A percentile compares a stretch with the other conserved stretches of the same genome.
Conservation (phyloP, 2,888 invertebrate species). For the Agriopis aurantiaria region DNA sequence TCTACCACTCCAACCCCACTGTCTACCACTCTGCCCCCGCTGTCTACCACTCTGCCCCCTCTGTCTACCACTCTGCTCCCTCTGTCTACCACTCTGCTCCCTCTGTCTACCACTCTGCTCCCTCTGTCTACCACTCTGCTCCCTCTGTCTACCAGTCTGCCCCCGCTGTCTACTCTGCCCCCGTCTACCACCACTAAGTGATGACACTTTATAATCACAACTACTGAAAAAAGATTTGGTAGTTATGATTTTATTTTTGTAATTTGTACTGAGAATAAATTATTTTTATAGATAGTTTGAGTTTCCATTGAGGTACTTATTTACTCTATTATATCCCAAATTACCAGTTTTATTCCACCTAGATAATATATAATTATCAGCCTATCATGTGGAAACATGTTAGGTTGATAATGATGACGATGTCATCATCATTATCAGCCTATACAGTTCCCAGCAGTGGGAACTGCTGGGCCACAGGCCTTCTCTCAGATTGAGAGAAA, state of each 20-base stretch:
- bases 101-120: constrained; percentile 47
- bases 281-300: neutral
- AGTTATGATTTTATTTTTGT: neutral
- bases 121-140: constrained; percentile 19
- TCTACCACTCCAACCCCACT: constrained; percentile 47
- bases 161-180: constrained; percentile 36
- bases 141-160: constrained; percentile 68
- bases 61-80: constrained; percentile 47
- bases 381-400: no score
- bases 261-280: constrained; percentile 7
- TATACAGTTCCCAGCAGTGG: no score
- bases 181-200: constrained; percentile 79
- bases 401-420: no score
- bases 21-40: constrained; percentile 34
- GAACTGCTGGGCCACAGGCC: no score
- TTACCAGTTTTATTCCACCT: no score
- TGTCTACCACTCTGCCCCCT: constrained; percentile 35
- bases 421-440: no score
- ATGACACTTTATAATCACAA: neutral
- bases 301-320: neutral
- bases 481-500: no score
- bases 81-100: constrained; percentile 15
- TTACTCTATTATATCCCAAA: no score
- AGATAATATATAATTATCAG: no score
- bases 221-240: neutral